Conservation (phyloP, 2,797 vertebrate species). For the Tamandua tetradactyla region DNA sequence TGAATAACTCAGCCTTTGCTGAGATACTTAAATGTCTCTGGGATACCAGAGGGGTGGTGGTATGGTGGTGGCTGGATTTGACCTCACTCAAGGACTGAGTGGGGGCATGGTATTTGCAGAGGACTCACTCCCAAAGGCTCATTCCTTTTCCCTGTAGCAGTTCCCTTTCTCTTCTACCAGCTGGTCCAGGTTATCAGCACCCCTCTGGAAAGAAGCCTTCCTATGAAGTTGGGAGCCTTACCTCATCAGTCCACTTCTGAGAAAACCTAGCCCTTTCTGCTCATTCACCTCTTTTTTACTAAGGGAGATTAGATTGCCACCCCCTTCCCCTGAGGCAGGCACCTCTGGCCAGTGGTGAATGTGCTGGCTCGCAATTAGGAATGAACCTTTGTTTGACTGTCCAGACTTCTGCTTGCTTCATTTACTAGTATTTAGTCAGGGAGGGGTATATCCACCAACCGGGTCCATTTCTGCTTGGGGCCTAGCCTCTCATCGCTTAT, state of each 20-base stretch:
- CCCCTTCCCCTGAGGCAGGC: background rate
- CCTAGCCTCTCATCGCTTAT: no score
- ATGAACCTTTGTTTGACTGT: background rate
- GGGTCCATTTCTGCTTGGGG: no score
- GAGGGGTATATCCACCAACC: background rate
- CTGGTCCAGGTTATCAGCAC: background rate
- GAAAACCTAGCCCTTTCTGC: background rate
- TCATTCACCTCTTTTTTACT: background rate
- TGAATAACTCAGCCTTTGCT: slow-evolving; percentile 56
- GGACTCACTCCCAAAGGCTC: background rate
- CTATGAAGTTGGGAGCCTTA: rapidly evolving
- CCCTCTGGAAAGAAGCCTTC: background rate
- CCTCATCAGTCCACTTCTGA: background rate
- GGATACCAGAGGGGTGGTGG: background rate
- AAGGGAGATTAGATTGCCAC: background rate
- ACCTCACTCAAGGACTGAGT: background rate
- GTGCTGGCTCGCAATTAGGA: background rate
- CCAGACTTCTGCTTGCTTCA: background rate
- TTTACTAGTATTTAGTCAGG: background rate
- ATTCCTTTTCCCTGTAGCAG: background rate
- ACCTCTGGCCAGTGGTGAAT: background rate
- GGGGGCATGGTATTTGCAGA: background rate
- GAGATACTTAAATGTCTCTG: slow-evolving; percentile 43
- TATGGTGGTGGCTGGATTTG: background rate
- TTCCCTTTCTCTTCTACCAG: background rate